phyloP scores from a whole-genome alignment of 1,140 invertebrate species.

The Leptopilina clavipes region DNA sequence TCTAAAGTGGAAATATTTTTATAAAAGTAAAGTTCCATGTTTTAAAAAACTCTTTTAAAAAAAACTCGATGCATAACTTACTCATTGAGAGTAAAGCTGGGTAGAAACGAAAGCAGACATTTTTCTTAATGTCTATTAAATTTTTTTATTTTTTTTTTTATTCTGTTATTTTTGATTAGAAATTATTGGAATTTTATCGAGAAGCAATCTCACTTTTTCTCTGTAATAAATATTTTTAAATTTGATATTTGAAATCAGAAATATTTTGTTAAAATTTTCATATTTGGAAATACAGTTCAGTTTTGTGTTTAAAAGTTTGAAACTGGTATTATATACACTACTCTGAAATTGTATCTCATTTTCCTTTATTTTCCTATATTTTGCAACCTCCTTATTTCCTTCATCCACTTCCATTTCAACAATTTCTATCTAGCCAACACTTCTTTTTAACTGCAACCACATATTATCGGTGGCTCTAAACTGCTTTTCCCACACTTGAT shows the following conservation, averaged over 20 bases:
- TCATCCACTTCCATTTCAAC: conserved; percentile 8
- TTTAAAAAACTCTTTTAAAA: neutral
- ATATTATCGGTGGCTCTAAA: conserved; percentile 13
- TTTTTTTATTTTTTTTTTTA: too few relatives aligned
- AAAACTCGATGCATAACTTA: neutral
- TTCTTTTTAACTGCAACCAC: conserved; percentile 14
- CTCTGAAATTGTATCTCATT: neutral
- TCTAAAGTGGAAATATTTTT: neutral
- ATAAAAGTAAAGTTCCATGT: neutral
- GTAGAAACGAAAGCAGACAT: neutral
- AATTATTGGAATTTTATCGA: too few relatives aligned
- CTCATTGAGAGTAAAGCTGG: too few relatives aligned
- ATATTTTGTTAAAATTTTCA: too few relatives aligned
- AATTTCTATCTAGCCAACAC: conserved; percentile 14
- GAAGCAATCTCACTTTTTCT: too few relatives aligned
- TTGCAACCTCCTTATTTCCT: neutral
- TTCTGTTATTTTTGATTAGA: too few relatives aligned
- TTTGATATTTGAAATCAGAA: too few relatives aligned
- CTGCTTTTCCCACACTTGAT: neutral
- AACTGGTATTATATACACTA: neutral
- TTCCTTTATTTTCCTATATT: neutral
- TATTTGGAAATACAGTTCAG: too few relatives aligned
- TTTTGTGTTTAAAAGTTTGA: neutral
- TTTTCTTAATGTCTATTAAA: too few relatives aligned
- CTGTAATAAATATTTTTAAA: too few relatives aligned